Evolutionary conservation across 2,113 vertebrate genomes (phyloP), one percentile per base, ranked within the genome.

Genomic region (Kryptolebias marmoratus): DNA sequence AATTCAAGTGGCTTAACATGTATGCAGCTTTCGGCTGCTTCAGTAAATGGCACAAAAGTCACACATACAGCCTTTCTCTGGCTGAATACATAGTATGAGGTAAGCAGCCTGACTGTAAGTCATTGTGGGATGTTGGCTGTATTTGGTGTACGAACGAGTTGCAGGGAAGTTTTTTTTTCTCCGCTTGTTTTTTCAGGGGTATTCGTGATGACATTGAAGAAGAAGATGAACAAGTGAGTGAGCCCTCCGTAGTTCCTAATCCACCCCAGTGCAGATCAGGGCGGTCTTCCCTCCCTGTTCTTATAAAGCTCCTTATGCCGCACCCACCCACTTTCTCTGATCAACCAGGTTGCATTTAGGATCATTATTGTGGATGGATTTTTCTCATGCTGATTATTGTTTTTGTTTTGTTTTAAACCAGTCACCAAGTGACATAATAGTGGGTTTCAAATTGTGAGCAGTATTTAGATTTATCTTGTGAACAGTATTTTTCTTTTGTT

Each of bases 131-230:
- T 91, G 80, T 84, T 89, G 90, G 85, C 79, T 93, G 87, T 94
- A 91, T 92, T 95, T 95, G 93, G 95, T 97, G 89, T 96, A 93
- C 94, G 96, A 96, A 98, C 96, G 95, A 97, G 96, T 96, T 95
- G 98, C 97, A 99, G 98, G 98, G 98, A 99, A 98, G 98, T 98
- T 98, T 98, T 93, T 88, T 94, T 99, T 98, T 99, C 96, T 98
- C 95, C 95, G 94, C 95, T 99, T 98, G 88, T 98, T 96, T 96
- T 99, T 99, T 94, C 97, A 99, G 98, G 97, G 98, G 98, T 97
- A 98, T 99, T 95, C 96, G 98, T 92, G 98, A 99, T 97, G 98
- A 99, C 96, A 99, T 99, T 96, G 98, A 99, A 96, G 98, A 99
- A 92, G 98, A 99, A 96, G 98, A 99, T 98, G 97, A 99, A 91